These are phyloP conservation scores for Cyprinella venusta DNA, from an alignment of 2,797 vertebrate species.

Conservation along the genomic window DNA sequence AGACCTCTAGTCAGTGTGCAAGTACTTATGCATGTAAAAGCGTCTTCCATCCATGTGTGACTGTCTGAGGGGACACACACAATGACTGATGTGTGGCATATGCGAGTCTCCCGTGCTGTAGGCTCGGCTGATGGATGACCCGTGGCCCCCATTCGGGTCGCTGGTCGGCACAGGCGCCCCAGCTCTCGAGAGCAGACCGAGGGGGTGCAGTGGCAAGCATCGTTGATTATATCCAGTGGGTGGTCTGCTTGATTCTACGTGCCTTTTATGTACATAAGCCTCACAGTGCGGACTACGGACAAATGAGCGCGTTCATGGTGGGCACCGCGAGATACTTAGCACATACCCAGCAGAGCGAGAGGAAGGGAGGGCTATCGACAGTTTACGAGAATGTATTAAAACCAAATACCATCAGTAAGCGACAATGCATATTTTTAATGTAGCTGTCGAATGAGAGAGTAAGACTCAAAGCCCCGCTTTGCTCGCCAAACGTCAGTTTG, in stretches of 20 bases:
- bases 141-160: constrained; percentile 15
- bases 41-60: constrained; percentile 2
- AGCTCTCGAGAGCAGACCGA: constrained; percentile 13
- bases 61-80: neutral
- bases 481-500: constrained; percentile 48
- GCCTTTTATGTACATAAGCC: constrained; percentile 29
- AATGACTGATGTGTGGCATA: constrained; percentile 44
- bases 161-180: constrained; percentile 7
- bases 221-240: constrained; percentile 33
- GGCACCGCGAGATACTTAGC: neutral
- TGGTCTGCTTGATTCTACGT: constrained; percentile 28
- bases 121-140: constrained; percentile 34
- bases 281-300: neutral
- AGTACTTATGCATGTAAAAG: neutral
- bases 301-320: constrained; percentile 5
- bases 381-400: constrained; percentile 2
- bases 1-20: neutral
- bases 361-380: neutral
- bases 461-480: neutral
- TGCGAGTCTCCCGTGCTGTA: constrained; percentile 16
- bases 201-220: neutral
- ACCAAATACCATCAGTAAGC: neutral
- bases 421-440: neutral
- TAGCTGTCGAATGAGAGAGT: neutral
- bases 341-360: neutral